These are phyloP conservation scores for Acanthopagrus latus DNA, from an alignment of 2,797 vertebrate species.

Conservation along the genomic window DNA sequence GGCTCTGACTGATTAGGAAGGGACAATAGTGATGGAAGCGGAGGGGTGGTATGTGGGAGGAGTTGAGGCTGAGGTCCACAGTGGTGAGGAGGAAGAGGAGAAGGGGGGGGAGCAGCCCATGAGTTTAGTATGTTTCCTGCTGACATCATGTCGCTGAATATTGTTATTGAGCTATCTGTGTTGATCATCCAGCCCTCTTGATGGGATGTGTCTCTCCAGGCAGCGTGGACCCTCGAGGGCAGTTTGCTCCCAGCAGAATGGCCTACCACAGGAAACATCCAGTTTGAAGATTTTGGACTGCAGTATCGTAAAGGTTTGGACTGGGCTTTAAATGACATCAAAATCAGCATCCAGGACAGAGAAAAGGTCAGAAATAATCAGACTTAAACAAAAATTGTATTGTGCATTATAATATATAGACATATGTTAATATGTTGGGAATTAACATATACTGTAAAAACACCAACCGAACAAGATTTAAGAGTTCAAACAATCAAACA, in stretches of 20 bases:
- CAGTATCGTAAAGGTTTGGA: constrained; percentile 87
- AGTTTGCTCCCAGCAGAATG: constrained; percentile 73
- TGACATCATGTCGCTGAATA: neutral
- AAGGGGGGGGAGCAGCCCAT: no score
- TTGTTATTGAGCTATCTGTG: neutral
- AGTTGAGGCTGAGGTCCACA: no score
- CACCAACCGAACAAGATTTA: neutral
- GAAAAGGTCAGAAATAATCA: constrained; percentile 86
- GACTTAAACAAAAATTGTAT: neutral
- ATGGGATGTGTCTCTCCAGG: constrained; percentile 72
- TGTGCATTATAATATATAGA: neutral
- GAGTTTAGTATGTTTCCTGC: neutral
- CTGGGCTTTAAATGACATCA: constrained; percentile 85
- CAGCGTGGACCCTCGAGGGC: constrained; percentile 83
- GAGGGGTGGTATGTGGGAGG: no score
- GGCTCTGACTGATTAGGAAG: no score
- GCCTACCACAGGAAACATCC: constrained; percentile 87
- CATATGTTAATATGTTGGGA: neutral
- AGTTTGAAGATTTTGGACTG: constrained; percentile 88
- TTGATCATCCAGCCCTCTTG: neutral
- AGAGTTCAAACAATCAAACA: neutral
- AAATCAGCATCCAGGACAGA: constrained; percentile 80
- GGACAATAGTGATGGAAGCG: no score
- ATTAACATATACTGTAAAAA: neutral
- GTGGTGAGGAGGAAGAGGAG: no score